Evolutionary conservation across 2,113 vertebrate genomes (phyloP).

Genomic region (Rhabdomys dilectus): DNA sequence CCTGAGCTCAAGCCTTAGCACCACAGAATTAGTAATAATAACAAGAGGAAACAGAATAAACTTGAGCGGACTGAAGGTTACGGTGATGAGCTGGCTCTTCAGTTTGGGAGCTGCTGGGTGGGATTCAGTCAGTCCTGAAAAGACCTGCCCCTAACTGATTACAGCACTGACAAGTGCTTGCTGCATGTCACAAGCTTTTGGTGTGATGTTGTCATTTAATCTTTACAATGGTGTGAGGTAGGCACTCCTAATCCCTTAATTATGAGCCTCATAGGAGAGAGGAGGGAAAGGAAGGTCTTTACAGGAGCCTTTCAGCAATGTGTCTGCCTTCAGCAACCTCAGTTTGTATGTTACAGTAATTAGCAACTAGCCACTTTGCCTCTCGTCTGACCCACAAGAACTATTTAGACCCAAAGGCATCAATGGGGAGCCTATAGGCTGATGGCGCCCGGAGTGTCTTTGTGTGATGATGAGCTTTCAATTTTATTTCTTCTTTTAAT

Average conservation of each 20-base stretch:
- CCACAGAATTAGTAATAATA: not conserved
- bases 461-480: not conserved
- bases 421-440: not conserved
- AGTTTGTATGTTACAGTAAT: not conserved
- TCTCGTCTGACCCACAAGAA: not conserved
- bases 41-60: conserved; percentile 39
- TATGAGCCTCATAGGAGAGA: not conserved
- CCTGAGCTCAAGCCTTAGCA: not conserved
- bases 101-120: not conserved
- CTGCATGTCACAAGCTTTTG: not conserved
- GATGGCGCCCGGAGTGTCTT: not conserved
- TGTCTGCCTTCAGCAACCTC: not conserved
- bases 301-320: not conserved
- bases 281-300: not conserved
- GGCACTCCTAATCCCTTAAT: not conserved
- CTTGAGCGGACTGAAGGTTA: not conserved
- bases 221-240: not conserved
- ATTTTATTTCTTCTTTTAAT: not conserved
- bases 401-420: not conserved
- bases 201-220: not conserved
- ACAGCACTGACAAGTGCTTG: not conserved
- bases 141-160: not conserved
- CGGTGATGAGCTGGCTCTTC: conserved; percentile 28
- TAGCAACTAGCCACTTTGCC: not conserved
- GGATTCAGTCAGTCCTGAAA: not conserved